These are phyloP conservation scores for Sepioteuthis lessoniana DNA, from an alignment of 2,888 invertebrate genomes.

Conservation along the genomic window DNA sequence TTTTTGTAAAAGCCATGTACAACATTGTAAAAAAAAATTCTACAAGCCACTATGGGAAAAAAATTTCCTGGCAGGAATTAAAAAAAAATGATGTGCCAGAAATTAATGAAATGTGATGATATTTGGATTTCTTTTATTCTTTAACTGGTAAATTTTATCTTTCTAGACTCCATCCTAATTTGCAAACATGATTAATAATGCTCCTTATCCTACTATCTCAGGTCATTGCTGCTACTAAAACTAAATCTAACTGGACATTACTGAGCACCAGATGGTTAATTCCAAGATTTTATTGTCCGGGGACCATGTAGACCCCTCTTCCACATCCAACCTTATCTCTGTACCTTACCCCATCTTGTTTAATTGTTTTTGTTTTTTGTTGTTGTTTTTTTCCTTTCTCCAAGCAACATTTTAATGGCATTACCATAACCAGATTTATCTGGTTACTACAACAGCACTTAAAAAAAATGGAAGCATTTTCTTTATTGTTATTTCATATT, in stretches of 20 bases:
- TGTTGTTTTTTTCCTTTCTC: too few relatives aligned
- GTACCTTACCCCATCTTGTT: not conserved
- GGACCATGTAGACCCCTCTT: not conserved
- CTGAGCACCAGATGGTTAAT: not conserved
- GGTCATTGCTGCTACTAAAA: not conserved
- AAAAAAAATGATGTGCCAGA: too few relatives aligned
- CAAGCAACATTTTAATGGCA: not conserved
- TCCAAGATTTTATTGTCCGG: not conserved
- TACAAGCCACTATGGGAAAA: too few relatives aligned
- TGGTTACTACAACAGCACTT: not conserved
- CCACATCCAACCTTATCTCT: not conserved
- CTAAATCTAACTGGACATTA: not conserved
- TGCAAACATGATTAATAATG: too few relatives aligned
- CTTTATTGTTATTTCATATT: slow-evolving; percentile 33
- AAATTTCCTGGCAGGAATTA: too few relatives aligned
- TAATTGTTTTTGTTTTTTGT: not conserved
- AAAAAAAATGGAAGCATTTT: slow-evolving; percentile 15
- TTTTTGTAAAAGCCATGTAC: too few relatives aligned
- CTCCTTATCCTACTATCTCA: too few relatives aligned
- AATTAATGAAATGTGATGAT: too few relatives aligned
- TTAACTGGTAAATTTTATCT: too few relatives aligned
- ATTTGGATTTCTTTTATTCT: too few relatives aligned
- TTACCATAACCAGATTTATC: not conserved
- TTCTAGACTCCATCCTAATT: too few relatives aligned
- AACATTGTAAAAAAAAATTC: too few relatives aligned